Percentiles rank a stretch among this genome's conserved stretches.
Conservation (phyloP, 2,888 invertebrate genomes). For the Bugula neritina region DNA sequence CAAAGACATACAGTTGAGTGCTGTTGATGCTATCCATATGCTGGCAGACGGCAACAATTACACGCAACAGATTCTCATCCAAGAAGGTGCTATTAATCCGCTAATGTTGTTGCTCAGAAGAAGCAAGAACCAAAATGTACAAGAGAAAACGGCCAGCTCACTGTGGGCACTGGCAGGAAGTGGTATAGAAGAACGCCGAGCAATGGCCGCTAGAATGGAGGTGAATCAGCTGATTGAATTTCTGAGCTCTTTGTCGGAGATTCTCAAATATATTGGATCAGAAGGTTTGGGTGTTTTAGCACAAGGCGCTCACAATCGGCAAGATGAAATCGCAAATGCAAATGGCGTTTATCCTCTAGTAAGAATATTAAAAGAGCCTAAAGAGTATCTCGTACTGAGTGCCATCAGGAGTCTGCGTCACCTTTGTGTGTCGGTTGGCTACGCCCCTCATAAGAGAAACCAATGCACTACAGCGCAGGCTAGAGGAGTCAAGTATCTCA, state of each 20-base stretch:
- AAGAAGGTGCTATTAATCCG: slow-evolving; percentile 41
- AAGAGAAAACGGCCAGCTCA: slow-evolving; percentile 47
- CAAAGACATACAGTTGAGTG: slow-evolving; percentile 44
- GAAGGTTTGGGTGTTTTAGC: slow-evolving; percentile 49
- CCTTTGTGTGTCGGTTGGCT: slow-evolving; percentile 48
- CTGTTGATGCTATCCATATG: slow-evolving; percentile 45
- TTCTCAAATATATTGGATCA: slow-evolving; percentile 49
- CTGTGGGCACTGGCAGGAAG: slow-evolving; percentile 50
- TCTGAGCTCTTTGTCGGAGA: slow-evolving; percentile 45
- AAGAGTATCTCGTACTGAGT: slow-evolving; percentile 49
- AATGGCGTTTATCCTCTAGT: slow-evolving; percentile 48
- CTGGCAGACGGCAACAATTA: slow-evolving; percentile 44
- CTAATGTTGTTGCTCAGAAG: slow-evolving; percentile 45
- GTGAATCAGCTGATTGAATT: slow-evolving; percentile 48
- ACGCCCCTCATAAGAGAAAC: slow-evolving; percentile 43
- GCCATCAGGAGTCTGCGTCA: slow-evolving; percentile 44
- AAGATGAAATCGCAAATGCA: slow-evolving; percentile 41
- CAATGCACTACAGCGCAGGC: slow-evolving; percentile 44
- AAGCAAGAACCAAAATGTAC: slow-evolving; percentile 35
- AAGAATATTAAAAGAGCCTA: slow-evolving; percentile 42
- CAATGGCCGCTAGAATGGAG: slow-evolving; percentile 47
- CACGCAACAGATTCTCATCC: slow-evolving; percentile 41
- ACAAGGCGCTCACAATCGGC: slow-evolving; percentile 45
- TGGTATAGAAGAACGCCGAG: slow-evolving; percentile 40
- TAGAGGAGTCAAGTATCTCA: slow-evolving; percentile 44